These are phyloP conservation scores for Grapholita molesta DNA, from an alignment of 1,140 invertebrate genomes.

Conservation along the genomic window DNA sequence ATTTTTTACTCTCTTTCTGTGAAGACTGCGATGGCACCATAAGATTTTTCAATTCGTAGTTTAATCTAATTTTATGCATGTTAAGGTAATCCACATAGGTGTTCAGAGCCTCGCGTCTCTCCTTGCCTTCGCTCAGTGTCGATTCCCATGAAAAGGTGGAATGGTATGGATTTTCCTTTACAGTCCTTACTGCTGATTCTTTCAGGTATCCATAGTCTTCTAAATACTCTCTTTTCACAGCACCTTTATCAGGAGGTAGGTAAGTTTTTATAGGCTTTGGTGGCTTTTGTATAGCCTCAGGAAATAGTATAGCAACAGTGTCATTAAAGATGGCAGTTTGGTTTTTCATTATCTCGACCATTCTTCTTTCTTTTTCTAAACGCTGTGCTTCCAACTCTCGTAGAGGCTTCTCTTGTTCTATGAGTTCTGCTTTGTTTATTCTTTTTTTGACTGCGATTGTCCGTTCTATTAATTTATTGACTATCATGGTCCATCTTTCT, in stretches of 20 bases:
- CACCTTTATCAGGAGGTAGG: constrained; percentile 44
- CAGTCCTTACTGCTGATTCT: constrained; percentile 38
- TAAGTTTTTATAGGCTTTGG: constrained; percentile 52
- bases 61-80: constrained; percentile 54
- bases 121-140: constrained; percentile 60
- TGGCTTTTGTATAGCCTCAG: constrained; percentile 66
- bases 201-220: constrained; percentile 56
- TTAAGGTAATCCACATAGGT: constrained; percentile 53
- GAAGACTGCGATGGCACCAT: background rate
- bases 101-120: constrained; percentile 58
- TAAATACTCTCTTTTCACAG: constrained; percentile 51
- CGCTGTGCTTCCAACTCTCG: constrained; percentile 68
- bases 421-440: constrained; percentile 66
- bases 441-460: constrained; percentile 73
- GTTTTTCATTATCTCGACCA: constrained; percentile 74
- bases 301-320: constrained; percentile 72
- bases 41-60: constrained; percentile 30
- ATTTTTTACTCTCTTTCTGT: background rate
- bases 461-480: constrained; percentile 70
- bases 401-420: constrained; percentile 71
- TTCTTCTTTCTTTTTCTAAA: constrained; percentile 64
- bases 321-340: constrained; percentile 73
- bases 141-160: constrained; percentile 63
- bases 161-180: constrained; percentile 58
- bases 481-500: constrained; percentile 69